A percentile compares a stretch with the other conserved stretches of the same genome.
Conservation (phyloP, 2,888 invertebrate species). For the Eudasyphora cyanicolor region DNA sequence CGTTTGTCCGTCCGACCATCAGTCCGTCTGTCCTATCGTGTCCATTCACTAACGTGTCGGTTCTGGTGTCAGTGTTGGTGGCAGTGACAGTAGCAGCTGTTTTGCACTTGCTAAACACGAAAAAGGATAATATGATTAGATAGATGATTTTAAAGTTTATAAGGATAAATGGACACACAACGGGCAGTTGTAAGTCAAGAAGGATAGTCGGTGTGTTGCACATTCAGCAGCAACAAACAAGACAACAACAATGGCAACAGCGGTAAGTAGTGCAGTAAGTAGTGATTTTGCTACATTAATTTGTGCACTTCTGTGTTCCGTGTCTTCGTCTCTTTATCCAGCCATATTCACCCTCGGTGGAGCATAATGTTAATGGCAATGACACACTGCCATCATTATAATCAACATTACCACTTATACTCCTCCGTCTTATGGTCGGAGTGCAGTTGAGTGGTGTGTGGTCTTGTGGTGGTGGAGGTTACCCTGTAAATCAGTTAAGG, state of each 20-base stretch:
- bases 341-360: not conserved
- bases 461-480: too few relatives aligned
- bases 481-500: not conserved
- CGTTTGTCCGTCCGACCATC: not conserved
- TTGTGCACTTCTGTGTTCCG: conserved; percentile 6
- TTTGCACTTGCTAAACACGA: conserved; percentile 58
- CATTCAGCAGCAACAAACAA: not conserved
- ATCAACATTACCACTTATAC: conserved; percentile 57
- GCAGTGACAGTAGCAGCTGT: conserved; percentile 52
- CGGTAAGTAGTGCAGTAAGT: conserved; percentile 9
- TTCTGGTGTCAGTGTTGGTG: not conserved
- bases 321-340: not conserved
- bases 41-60: not conserved
- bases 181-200: conserved; percentile 49
- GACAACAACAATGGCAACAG: conserved; percentile 5
- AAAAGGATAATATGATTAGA: conserved; percentile 52
- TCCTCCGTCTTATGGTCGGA: not conserved
- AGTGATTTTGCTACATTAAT: conserved; percentile 45
- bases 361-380: conserved; percentile 46
- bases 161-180: conserved; percentile 57
- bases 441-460: not conserved
- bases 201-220: conserved; percentile 23
- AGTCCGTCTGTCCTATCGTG: not conserved
- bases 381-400: conserved; percentile 52
- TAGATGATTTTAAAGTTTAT: conserved; percentile 59